Conservation (phyloP, 92 coral and sea anemone genomes). For the Epizoanthus fatuus region DNA sequence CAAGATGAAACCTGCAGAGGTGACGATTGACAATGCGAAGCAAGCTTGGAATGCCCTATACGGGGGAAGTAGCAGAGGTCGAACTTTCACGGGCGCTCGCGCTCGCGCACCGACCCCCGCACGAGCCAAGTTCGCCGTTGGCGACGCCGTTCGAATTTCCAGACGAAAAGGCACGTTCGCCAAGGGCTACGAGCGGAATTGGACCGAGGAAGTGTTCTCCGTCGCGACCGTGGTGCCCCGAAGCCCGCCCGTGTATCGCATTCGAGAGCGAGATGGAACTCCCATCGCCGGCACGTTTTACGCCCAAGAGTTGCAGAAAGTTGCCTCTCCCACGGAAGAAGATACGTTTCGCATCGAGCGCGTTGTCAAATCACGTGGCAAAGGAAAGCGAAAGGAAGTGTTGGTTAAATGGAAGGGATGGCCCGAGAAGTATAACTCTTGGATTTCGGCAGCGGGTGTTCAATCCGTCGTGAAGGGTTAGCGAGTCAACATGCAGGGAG, state of each 20-base stretch:
- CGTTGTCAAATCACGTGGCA: background rate
- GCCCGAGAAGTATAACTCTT: conserved; percentile 3
- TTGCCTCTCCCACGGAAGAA: background rate
- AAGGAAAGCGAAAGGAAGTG: background rate
- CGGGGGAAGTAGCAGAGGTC: background rate
- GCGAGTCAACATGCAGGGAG: background rate
- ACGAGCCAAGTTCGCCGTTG: background rate
- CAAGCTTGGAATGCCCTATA: background rate
- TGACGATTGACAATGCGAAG: background rate
- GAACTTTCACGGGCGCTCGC: too few relatives aligned
- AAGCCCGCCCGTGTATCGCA: background rate
- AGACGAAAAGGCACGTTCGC: background rate
- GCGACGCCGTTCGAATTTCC: background rate
- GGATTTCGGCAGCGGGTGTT: background rate
- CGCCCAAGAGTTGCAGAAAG: conserved; percentile 8
- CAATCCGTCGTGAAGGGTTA: background rate
- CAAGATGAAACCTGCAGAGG: background rate
- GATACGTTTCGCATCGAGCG: background rate
- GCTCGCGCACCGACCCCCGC: too few relatives aligned
- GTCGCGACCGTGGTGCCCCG: background rate
- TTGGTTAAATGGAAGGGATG: background rate
- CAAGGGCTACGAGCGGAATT: conserved; percentile 2
- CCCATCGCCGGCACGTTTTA: background rate
- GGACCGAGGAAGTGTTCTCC: conserved; percentile 11
- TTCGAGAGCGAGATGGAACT: background rate